Base-by-base conservation (phyloP, 2,888 invertebrate species). In the Leptopilina syphax region DNA sequence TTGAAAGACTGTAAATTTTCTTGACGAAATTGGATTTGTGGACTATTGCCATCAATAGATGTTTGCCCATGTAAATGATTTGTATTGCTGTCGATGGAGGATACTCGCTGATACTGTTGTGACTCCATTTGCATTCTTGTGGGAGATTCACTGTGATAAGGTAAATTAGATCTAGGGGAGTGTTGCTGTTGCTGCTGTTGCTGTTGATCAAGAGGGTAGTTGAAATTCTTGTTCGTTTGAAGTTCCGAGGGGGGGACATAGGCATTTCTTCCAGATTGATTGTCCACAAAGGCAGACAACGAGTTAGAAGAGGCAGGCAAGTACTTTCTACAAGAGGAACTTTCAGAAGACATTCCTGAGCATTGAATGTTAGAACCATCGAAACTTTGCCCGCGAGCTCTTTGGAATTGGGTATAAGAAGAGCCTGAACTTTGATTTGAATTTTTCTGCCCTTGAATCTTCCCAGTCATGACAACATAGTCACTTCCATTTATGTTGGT, bases 401-500 rank as follows among this genome's bases (percentile, higher is more conserved):
- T 80, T 68, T 87, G 88, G 79, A 85, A 85, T 79, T 88, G 85
- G 0, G 85, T 82, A 54, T 86, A 88, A 0, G 87, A 82, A 65
- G 76, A 44, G 5, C 76, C 68, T 63, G 87, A 83, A 83, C 83
- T 86, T 77, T 86, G 88, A 0, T 81, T 65, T 50, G 83, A 80
- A 90, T 79, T 81, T n/a, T 87, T 87, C 79, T 88, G 90, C 54
- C 83, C 85, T 73, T 86, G 88, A n/a, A 79, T 70, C 87, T 92
- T 95, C n/a, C 96, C 96, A 13, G 96, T 96, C 96, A 96, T 96
- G 87, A 96, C 96, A 41, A 96, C 96, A 92, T 96, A 96, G 89
- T 96, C 96, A 44, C 91, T 90, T 82, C 95, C 95, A 90, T 96
- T 96, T 24, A 95, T 94, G 84, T 96, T 96, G 81, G 96, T 96